Conservation (phyloP, 2,797 vertebrate genomes). For the Pelobates cultripes region DNA sequence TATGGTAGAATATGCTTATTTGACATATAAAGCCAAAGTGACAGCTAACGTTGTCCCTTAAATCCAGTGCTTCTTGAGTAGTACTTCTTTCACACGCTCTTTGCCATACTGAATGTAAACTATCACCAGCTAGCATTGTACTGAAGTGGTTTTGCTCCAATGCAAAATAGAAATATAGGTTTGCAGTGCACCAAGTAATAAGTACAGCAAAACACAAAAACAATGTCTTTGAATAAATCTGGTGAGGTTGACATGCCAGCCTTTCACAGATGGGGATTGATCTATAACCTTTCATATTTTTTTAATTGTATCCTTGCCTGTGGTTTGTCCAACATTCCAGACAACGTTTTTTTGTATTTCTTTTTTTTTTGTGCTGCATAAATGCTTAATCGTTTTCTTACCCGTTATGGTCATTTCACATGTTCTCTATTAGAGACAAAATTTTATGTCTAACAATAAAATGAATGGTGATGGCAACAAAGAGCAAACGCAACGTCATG, state of each 20-base stretch:
- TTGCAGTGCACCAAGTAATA: neutral
- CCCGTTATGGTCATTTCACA: constrained; percentile 27
- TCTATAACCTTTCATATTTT: constrained; percentile 7
- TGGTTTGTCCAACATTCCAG: constrained; percentile 11
- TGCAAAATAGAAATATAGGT: neutral
- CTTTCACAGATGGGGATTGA: neutral
- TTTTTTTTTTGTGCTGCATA: neutral
- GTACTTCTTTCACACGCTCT: too few relatives aligned
- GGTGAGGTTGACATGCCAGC: neutral
- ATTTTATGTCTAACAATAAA: constrained; percentile 1
- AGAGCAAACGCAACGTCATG: neutral
- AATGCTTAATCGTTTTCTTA: neutral
- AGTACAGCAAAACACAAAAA: neutral
- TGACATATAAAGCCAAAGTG: too few relatives aligned
- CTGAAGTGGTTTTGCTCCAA: too few relatives aligned
- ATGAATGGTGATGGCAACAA: neutral
- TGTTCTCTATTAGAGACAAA: neutral
- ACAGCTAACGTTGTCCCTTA: too few relatives aligned
- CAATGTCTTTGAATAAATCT: neutral
- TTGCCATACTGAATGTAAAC: too few relatives aligned
- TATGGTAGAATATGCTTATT: too few relatives aligned
- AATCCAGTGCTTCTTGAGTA: too few relatives aligned
- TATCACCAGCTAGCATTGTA: too few relatives aligned
- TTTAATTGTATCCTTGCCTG: neutral
- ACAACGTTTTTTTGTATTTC: neutral